These are phyloP conservation scores for Catajapyx aquilonaris DNA, from an alignment of 1,140 invertebrate genomes.

Conservation along the genomic window DNA sequence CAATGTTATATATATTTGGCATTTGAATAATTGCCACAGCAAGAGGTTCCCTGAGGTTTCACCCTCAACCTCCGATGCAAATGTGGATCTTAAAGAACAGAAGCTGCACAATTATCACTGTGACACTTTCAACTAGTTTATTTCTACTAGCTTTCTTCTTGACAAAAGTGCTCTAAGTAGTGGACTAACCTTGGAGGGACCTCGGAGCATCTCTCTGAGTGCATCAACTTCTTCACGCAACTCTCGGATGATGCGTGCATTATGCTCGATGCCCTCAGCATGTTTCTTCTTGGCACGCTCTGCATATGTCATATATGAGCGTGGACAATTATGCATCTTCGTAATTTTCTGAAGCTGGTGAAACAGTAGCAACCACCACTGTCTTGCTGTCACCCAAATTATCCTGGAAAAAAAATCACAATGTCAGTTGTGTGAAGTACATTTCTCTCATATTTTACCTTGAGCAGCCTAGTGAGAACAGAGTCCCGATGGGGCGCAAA, in stretches of 20 bases:
- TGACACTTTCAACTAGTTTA: too few species aligned
- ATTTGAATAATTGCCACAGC: too few species aligned
- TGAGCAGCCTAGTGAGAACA: constrained; percentile 90
- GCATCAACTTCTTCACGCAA: constrained; percentile 86
- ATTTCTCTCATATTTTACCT: constrained; percentile 35
- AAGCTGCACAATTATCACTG: too few species aligned
- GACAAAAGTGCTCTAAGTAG: too few species aligned
- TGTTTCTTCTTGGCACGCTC: constrained; percentile 93
- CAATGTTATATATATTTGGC: too few species aligned
- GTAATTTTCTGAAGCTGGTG: constrained; percentile 92
- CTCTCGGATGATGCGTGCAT: constrained; percentile 88
- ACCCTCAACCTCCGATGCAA: too few species aligned
- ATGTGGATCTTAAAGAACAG: too few species aligned
- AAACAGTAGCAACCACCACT: constrained; percentile 96
- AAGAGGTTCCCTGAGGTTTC: too few species aligned
- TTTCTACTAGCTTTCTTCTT: too few species aligned
- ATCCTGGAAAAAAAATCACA: constrained; percentile 44
- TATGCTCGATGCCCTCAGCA: constrained; percentile 96
- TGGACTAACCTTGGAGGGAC: constrained; percentile 26
- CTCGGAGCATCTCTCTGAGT: constrained; percentile 54
- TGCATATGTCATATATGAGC: constrained; percentile 70
- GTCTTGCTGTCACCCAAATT: constrained; percentile 96
- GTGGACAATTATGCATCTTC: constrained; percentile 98
- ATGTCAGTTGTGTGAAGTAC: too few species aligned
- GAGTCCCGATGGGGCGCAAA: constrained; percentile 98